Percentiles rank a stretch among this genome's conserved stretches.
phyloP scores from a whole-genome alignment of 2,113 vertebrate species.

The Pampusana beccarii region DNA sequence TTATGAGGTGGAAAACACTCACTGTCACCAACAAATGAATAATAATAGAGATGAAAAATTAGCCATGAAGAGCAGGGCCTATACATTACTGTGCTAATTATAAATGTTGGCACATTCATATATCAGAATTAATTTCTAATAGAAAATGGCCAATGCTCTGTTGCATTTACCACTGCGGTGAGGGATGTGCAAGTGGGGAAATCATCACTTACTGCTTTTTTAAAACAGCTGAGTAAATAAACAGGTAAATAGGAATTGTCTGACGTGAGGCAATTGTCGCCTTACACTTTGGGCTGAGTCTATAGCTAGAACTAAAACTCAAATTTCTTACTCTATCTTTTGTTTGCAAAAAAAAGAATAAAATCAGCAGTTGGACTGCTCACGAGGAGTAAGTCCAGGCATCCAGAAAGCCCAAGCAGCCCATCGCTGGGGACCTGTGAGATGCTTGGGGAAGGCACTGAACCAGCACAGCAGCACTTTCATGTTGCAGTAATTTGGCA shows the following conservation, averaged over 20 bases:
- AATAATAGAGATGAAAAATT: constrained; percentile 14
- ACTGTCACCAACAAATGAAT: constrained; percentile 23
- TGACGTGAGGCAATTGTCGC: accelerated
- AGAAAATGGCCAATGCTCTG: background rate
- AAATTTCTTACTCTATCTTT: background rate
- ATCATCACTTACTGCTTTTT: background rate
- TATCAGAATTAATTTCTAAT: constrained; percentile 11
- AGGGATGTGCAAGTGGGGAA: background rate
- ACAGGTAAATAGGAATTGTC: background rate
- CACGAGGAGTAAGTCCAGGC: background rate
- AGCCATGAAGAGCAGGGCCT: constrained; percentile 1
- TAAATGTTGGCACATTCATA: constrained; percentile 4
- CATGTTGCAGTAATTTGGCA: background rate
- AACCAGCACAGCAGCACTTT: background rate
- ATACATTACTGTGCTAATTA: constrained; percentile 32
- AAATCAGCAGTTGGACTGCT: background rate
- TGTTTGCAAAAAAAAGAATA: background rate
- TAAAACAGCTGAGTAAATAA: background rate
- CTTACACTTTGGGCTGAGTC: background rate
- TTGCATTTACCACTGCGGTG: background rate
- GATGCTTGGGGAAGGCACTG: background rate
- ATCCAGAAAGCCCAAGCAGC: background rate
- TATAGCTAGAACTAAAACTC: background rate
- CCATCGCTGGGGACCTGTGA: background rate
- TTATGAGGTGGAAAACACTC: constrained; percentile 23